Base-by-base conservation (phyloP, 2,113 vertebrate genomes). In the Parotia lawesii region DNA sequence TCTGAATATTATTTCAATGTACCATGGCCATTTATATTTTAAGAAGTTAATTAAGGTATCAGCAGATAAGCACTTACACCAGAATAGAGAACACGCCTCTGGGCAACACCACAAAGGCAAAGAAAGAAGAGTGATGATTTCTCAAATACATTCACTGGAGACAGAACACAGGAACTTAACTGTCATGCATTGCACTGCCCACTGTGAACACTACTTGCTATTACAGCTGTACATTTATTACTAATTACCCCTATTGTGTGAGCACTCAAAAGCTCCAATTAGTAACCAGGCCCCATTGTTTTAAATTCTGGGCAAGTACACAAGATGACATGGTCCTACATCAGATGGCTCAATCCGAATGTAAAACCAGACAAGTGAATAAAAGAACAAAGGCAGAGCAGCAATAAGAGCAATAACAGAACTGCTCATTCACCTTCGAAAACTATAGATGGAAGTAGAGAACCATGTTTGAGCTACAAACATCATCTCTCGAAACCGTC, bases 201-300 rank as follows among this genome's bases (percentile, higher is more conserved):
- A 44, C 40, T 48, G 56, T 40, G 72, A 92, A 66, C 42, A 15
- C 13, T 18, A 37, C 67, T 82, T 65, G 53, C 58, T 82, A 50
- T 64, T 81, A 89, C 56, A 94, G 89, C 86, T 87, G 69, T 48
- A 50, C 37, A 29, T 61, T 96, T 86, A 85, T 56, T 86, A 80
- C 79, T 93, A 80, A 90, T 93, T 90, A 80, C 33, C 33, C 73
- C 75, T 45, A 92, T 61, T 94, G 80, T 81, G 28, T 45, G 33
- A 87, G 48, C 28, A 72, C 31, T 62, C 75, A 90, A 81, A 92
- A 93, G 83, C 61, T 75, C 65, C 84, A 90, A 78, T 79, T 87
- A 94, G 87, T 45, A 89, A 81, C 53, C 40, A 87, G 61, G 57
- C 40, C 53, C 56, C 54, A 78, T 65, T 95, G 62, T 89, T 87